A percentile compares a stretch with the other conserved stretches of the same genome.
Conservation (phyloP, 2,888 invertebrate genomes). For the Macrosoma leucophasiata region DNA sequence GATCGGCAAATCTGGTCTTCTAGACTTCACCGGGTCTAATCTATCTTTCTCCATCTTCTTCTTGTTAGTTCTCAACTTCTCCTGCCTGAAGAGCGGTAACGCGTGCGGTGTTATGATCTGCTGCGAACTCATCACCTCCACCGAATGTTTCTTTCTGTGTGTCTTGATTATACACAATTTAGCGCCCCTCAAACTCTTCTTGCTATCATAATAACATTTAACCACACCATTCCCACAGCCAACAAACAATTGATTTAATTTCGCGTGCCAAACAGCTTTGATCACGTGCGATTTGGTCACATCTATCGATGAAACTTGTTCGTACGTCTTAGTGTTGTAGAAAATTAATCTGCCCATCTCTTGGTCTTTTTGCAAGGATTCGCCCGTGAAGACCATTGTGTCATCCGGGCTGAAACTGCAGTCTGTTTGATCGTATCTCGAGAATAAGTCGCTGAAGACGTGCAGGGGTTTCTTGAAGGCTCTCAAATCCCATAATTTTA, state of each 20-base stretch:
- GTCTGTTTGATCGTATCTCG: slow-evolving; percentile 89
- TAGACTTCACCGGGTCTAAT: slow-evolving; percentile 89
- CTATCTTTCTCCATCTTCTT: slow-evolving; percentile 95
- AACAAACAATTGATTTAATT: slow-evolving; percentile 96
- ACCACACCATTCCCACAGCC: slow-evolving; percentile 94
- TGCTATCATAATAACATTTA: slow-evolving; percentile 93
- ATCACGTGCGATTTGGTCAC: slow-evolving; percentile 90
- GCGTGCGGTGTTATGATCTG: slow-evolving; percentile 98
- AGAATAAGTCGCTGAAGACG: slow-evolving; percentile 81
- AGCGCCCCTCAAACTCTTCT: slow-evolving; percentile 91
- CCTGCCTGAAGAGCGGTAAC: slow-evolving; percentile 94
- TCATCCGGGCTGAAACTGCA: slow-evolving; percentile 96
- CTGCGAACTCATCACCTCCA: slow-evolving; percentile 91
- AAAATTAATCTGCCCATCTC: slow-evolving; percentile 84
- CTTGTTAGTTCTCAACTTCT: slow-evolving; percentile 89
- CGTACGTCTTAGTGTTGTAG: slow-evolving; percentile 85
- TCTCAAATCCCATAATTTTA: slow-evolving; percentile 96
- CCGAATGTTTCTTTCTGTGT: slow-evolving; percentile 84
- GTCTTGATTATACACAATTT: slow-evolving; percentile 91
- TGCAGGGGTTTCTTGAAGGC: slow-evolving; percentile 86
- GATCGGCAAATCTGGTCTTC: slow-evolving; percentile 89
- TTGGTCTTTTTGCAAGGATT: slow-evolving; percentile 82
- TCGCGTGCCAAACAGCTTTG: slow-evolving; percentile 96
- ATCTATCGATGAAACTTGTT: slow-evolving; percentile 82
- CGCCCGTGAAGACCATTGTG: slow-evolving; percentile 89